Conservation (phyloP, 2,888 invertebrate genomes). For the Corbicula japonica region DNA sequence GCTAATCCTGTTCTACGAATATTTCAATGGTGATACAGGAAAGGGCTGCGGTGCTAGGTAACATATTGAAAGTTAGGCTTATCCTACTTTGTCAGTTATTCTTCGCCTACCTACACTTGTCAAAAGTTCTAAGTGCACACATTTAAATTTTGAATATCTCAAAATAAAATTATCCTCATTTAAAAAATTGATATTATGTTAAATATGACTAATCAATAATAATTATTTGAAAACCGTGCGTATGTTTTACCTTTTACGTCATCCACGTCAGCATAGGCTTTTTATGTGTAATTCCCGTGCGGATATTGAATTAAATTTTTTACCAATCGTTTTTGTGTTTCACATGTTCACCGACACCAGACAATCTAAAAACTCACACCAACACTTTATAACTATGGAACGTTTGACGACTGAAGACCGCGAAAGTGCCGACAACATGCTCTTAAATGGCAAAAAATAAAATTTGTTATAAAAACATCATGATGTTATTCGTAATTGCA, state of each 20-base stretch:
- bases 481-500: no score
- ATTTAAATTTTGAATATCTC: background rate
- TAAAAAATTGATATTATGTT: background rate
- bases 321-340: no score
- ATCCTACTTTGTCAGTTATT: background rate
- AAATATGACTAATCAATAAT: background rate
- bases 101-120: background rate
- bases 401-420: no score
- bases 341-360: no score
- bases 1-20: slow-evolving; percentile 86
- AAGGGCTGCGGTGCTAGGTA: slow-evolving; percentile 86
- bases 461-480: no score
- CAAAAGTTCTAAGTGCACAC: background rate
- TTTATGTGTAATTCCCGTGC: no score
- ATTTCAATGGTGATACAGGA: slow-evolving; percentile 86
- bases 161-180: background rate
- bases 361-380: no score
- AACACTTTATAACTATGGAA: no score
- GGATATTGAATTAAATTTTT: no score
- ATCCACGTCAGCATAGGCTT: no score
- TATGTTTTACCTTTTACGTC: background rate
- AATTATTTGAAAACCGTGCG: background rate
- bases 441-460: no score
- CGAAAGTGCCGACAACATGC: no score
- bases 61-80: slow-evolving; percentile 1